Evolutionary conservation across 2,797 vertebrate species (phyloP), one percentile per base, ranked within the genome.

Genomic region (Yasuhikotakia modesta): DNA sequence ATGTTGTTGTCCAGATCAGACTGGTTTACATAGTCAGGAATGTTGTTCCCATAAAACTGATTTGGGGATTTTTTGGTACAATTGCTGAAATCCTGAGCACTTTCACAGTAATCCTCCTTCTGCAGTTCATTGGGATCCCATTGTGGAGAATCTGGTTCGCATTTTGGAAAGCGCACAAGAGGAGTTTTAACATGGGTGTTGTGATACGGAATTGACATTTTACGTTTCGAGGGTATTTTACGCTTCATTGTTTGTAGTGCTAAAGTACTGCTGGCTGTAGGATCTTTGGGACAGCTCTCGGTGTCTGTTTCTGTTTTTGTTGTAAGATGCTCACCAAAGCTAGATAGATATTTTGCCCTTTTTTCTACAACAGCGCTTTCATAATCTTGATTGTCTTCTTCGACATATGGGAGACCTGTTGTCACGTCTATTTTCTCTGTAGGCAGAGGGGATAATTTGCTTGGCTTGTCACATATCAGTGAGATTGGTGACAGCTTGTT

Each of bases 101-200:
- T 91, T 83, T 92, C 92, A 89, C 92, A 93, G 89, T 90, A 92
- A 86, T 91, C 92, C 85, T 92, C 93, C 79, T 94, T 92, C 70
- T 90, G 91, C 88, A 93, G 92, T 87, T 91, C 91, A 85, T 91
- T 90, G 83, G 89, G 90, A 87, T 90, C 89, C 87, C 90, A 92
- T 86, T 94, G 94, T 87, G 92, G 92, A 83, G 92, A 90, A 84
- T 82, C 85, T 74, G 92, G 93, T 88, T 95, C 91, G 87, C 92
- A 91, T 91, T 94, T 95, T 79, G 93, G 92, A 86, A 94, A 93
- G 91, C 93, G 88, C 88, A 94, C 89, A 91, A 92, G 90, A 85
- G 94, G 94, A 92, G 94, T 90, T 89, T 92, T 93, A 90, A 94
- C 93, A 83, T 93, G 91, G 88, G 93, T 93, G 90, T 94, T 95